Evolutionary conservation across 1,140 invertebrate genomes (phyloP).

Genomic region (Hyles vespertilio): DNA sequence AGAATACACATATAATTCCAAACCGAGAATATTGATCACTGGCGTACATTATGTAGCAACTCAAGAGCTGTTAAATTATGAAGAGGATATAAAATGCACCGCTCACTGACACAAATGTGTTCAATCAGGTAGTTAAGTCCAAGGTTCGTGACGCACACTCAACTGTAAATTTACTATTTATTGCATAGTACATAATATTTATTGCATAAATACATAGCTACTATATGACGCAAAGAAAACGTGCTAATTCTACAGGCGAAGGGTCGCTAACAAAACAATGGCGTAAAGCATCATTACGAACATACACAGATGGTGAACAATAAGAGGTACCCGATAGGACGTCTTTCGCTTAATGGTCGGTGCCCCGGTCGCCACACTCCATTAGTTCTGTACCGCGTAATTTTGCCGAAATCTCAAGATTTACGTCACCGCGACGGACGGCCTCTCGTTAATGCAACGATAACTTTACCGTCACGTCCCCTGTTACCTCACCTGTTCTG

Average conservation of each 20-base stretch:
- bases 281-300: not conserved
- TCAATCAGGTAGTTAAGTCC: no score
- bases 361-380: constrained; percentile 36
- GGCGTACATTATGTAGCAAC: no score
- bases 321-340: not conserved
- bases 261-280: no score
- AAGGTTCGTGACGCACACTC: no score
- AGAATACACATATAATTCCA: no score
- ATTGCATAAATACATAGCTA: not conserved
- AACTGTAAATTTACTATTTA: no score
- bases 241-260: not conserved
- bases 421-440: constrained; percentile 43
- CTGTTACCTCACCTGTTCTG: constrained; percentile 45
- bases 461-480: constrained; percentile 34
- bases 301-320: constrained; percentile 1
- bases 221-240: not conserved
- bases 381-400: constrained; percentile 56
- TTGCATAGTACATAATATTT: no score
- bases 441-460: constrained; percentile 50
- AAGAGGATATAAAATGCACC: no score
- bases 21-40: no score
- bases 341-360: constrained; percentile 4
- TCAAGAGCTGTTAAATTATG: no score
- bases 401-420: constrained; percentile 47
- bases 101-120: no score